Evolutionary conservation across 1,140 invertebrate species (phyloP).

Genomic region (Samia ricini): DNA sequence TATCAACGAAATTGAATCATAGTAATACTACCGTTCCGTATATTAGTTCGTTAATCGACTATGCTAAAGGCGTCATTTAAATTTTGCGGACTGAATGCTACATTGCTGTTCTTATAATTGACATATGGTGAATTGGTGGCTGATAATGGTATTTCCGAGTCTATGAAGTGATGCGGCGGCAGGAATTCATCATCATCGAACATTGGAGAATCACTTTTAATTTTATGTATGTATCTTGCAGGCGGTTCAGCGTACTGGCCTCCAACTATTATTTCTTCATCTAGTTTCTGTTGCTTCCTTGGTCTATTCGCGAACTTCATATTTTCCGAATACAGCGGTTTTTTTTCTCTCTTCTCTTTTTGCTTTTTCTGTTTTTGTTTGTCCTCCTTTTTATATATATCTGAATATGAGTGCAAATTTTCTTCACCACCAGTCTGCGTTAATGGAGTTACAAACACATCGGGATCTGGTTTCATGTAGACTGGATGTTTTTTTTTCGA

Average conservation of each 20-base stretch:
- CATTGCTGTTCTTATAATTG: slow-evolving; percentile 73
- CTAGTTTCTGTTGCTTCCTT: slow-evolving; percentile 11
- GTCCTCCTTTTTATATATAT: slow-evolving; percentile 21
- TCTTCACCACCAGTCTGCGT: slow-evolving; percentile 18
- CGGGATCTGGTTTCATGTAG: slow-evolving; percentile 28
- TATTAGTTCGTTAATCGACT: slow-evolving; percentile 41
- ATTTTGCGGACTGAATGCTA: slow-evolving; percentile 76
- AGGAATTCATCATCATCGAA: slow-evolving; percentile 41
- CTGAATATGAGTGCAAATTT: slow-evolving; percentile 25
- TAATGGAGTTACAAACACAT: slow-evolving; percentile 15
- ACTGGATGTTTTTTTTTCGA: slow-evolving; percentile 35
- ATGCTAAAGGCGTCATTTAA: slow-evolving; percentile 74
- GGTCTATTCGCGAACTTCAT: slow-evolving; percentile 18
- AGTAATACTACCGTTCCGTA: slow-evolving; percentile 3
- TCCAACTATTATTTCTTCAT: slow-evolving; percentile 58
- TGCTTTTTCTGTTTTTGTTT: slow-evolving; percentile 17
- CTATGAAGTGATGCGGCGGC: slow-evolving; percentile 29
- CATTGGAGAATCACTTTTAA: slow-evolving; percentile 30
- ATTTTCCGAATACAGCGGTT: background rate
- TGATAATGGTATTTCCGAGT: slow-evolving; percentile 41
- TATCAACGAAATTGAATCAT: background rate
- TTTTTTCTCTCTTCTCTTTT: slow-evolving; percentile 12
- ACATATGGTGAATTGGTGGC: slow-evolving; percentile 61
- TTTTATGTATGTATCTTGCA: slow-evolving; percentile 47
- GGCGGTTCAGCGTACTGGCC: slow-evolving; percentile 72